Conservation (phyloP, 2,113 vertebrate genomes). For the Loxodonta africana region DNA sequence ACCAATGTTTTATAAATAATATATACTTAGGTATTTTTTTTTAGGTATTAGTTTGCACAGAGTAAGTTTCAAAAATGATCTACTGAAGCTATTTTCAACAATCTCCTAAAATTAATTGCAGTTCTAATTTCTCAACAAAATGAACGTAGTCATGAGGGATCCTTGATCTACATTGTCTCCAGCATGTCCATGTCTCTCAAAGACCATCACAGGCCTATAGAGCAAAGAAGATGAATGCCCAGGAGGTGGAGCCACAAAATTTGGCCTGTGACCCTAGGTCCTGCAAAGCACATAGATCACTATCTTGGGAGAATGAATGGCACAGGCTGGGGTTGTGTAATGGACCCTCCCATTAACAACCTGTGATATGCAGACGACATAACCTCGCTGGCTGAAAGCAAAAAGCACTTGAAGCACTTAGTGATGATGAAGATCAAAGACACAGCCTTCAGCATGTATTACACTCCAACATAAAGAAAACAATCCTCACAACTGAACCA, state of each 20-base stretch:
- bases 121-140: conserved; percentile 23
- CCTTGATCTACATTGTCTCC: neutral
- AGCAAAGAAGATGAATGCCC: too few species aligned
- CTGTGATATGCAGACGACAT: too few species aligned
- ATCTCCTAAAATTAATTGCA: neutral
- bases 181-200: neutral
- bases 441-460: too few species aligned
- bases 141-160: neutral
- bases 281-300: neutral
- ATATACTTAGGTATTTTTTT: neutral
- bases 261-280: neutral
- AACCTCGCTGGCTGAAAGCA: too few species aligned
- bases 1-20: neutral
- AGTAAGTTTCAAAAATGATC: conserved; percentile 1
- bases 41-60: neutral
- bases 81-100: neutral
- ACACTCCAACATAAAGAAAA: too few species aligned
- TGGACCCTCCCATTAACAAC: neutral
- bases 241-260: neutral
- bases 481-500: too few species aligned
- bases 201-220: neutral
- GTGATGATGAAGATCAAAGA: too few species aligned
- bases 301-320: neutral
- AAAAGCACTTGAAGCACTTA: too few species aligned
- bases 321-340: neutral